These are phyloP conservation scores for Ochropacha duplaris DNA, from an alignment of 2,888 invertebrate species.

Conservation along the genomic window DNA sequence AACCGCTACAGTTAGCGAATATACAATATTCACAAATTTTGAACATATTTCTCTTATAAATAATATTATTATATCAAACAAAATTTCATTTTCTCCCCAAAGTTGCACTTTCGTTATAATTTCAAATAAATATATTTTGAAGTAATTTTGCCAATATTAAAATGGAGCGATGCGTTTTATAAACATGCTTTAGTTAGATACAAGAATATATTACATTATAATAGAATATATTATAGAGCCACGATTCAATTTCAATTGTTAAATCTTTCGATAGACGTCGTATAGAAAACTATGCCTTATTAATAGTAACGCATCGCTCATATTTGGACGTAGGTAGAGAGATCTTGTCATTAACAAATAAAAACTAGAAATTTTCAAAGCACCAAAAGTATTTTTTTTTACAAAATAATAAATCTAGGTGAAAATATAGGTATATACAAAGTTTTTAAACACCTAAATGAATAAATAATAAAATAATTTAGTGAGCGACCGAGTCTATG, in stretches of 20 bases:
- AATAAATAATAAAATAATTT: not conserved
- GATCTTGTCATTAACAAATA: not conserved
- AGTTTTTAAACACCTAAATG: not conserved
- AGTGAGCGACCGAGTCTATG: slow-evolving; percentile 1
- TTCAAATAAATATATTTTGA: not conserved
- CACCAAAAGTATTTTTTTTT: not conserved
- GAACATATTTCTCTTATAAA: not conserved
- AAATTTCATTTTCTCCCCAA: not conserved
- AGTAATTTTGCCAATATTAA: not conserved
- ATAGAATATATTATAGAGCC: not conserved
- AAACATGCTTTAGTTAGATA: not conserved
- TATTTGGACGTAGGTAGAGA: not conserved
- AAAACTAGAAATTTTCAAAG: not conserved
- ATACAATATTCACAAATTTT: not conserved
- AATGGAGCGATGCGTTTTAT: not conserved
- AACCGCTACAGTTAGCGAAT: not conserved
- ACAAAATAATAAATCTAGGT: not conserved
- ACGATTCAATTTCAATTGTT: no score
- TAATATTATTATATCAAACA: not conserved
- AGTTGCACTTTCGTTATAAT: not conserved
- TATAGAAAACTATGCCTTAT: not conserved
- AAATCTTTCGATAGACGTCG: no score
- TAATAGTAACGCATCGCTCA: not conserved
- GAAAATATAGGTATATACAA: not conserved
- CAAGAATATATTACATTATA: no score